Percentiles rank a stretch among this genome's conserved stretches.
Conservation (phyloP, 2,113 vertebrate species). For the Chloropsis hardwickii region DNA sequence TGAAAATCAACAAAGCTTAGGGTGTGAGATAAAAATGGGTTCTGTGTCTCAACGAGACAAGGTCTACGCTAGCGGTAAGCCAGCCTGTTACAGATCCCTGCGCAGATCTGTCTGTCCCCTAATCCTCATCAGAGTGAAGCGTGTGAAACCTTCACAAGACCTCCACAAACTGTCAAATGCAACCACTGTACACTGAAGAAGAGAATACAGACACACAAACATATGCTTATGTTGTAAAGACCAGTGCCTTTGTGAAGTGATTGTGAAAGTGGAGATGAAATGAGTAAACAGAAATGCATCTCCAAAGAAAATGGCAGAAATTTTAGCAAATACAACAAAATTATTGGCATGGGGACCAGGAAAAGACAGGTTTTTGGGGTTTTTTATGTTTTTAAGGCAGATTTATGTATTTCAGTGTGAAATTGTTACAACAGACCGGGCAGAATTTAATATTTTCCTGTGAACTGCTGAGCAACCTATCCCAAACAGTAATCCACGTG, state of each 20-base stretch:
- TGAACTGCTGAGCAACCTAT: neutral
- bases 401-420: neutral
- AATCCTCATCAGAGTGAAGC: neutral
- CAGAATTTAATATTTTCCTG: neutral
- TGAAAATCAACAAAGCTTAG: neutral
- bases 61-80: neutral
- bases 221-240: neutral
- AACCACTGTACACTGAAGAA: neutral
- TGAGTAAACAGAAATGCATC: neutral
- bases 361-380: neutral
- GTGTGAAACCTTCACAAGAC: neutral
- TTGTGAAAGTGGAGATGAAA: neutral
- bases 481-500: neutral
- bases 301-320: neutral
- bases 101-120: neutral
- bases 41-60: neutral
- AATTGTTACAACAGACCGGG: neutral
- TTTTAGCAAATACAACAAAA: neutral
- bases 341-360: neutral
- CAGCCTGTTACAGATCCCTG: neutral
- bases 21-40: neutral
- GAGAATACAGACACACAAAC: accelerated
- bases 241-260: neutral
- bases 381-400: neutral
- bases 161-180: neutral